Base-by-base conservation (phyloP, 2,113 vertebrate species). In the Brachypteracias leptosomus region DNA sequence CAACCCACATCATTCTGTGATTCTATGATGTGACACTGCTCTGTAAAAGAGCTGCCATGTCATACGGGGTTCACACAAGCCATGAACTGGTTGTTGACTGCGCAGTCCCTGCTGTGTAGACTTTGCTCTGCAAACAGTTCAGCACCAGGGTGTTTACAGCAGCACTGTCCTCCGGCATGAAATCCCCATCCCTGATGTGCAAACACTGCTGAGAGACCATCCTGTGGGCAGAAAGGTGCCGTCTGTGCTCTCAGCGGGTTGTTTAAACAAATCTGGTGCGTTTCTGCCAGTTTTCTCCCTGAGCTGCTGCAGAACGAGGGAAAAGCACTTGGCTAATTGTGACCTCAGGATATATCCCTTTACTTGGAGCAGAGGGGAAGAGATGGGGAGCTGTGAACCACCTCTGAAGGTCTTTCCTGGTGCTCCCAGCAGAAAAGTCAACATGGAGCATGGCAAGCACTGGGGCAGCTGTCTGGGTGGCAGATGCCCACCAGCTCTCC, bases 361-460 rank as follows among this genome's bases (percentile, higher is more conserved):
- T 16, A 5, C 22, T 29, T 57, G 31, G 35, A 85, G 29, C 1
- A 1, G 19, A 68, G 28, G 17, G 18, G 24, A 66, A 90, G 74
- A 38, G 16, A 16, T 47, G 38, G 16, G 42, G 52, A 77, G 35
- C 16, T 58, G 24, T 70, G 71, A 47, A 35, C 35, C 40, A n/a
- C 10, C n/a, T 57, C 77, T 33, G 47, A 49, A 78, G 38, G 33
- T 6, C 42, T 55, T 51, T 54, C 33, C 31, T 19, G n/a, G 15
- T 58, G 28, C 7, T 87, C 26, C 68, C 47, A 63, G 29, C 70
- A 46, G 16, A 24, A 72, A 71, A 71, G 25, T 10, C 62, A 71
- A 13, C 40, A 10, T 0, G 13, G 29, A 77, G 17, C n/a, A 4
- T 2, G 24, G 7, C 51, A 58, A 38, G 18, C 6, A 1, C 0